Evolutionary conservation across 2,113 vertebrate genomes (phyloP), one percentile per base, ranked within the genome.

Genomic region (Tupaia tana): DNA sequence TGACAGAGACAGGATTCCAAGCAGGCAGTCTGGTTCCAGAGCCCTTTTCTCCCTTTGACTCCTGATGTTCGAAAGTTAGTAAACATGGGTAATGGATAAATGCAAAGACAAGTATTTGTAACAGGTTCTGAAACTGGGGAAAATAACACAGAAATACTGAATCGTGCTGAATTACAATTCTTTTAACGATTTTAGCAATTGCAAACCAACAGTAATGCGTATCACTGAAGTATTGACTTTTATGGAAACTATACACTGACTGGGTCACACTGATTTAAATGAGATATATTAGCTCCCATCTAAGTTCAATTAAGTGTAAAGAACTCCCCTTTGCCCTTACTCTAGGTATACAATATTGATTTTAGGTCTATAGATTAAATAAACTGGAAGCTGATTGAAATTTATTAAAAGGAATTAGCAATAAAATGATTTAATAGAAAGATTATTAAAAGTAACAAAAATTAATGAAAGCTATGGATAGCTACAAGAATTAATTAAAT

Each of bases 391-490:
- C 6, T 86, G 64, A 86, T 58, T 81, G 69, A 96, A 96, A 94
- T 95, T 71, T 97, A 96, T 97, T 61, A 27, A 97, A 97, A 97
- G 63, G 0, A 95, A 97, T 95, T 96, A 96, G 29, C 90, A 86
- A 94, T 96, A 96, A 96, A 93, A 89, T 61, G 19, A 97, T 97
- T 97, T 97, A 97, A 98, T 94, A 74, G 58, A 95, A 97, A 34
- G 9, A 91, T 97, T 96, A 98, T 92, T 98, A 82, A 97, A 98
- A 96, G 79, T 94, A 97, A 97, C 81, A 96, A 96, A 96, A 98
- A 93, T 98, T 96, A 98, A 98, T 96, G 96, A 96, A 96, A 67
- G 67, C 52, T 97, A 95, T 95, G 95, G 86, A 88, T 96, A 93
- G 56, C 90, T 90, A 96, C 75, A 54, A 94, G 14, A 83, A 97